Conservation (phyloP, 1,140 invertebrate genomes). For the Rhopalosiphum padi region DNA sequence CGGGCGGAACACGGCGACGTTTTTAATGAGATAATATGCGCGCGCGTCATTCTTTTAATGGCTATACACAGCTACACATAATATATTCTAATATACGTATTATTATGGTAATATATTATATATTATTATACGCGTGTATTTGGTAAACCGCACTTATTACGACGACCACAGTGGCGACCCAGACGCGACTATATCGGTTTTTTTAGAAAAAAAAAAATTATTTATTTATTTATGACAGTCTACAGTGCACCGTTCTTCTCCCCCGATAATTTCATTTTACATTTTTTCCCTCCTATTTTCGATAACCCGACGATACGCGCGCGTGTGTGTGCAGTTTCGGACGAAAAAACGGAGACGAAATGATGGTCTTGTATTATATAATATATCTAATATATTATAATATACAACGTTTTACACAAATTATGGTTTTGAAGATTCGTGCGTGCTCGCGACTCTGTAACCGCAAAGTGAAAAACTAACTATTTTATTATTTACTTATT, state of each 20-base stretch:
- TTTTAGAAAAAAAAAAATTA: not conserved
- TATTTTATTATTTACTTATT: no score
- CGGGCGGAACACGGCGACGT: not conserved
- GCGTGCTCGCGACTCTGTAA: no score
- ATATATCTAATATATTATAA: no score
- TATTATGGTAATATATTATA: not conserved
- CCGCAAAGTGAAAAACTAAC: no score
- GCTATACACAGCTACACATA: not conserved
- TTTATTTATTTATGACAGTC: not conserved
- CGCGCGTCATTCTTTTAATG: not conserved
- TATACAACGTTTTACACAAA: no score
- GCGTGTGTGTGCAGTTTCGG: not conserved
- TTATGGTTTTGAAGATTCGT: no score
- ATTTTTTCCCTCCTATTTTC: not conserved
- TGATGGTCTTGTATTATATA: no score
- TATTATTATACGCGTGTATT: not conserved
- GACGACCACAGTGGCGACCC: not conserved
- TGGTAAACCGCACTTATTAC: no score
- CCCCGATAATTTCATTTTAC: not conserved
- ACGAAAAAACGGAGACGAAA: not conserved
- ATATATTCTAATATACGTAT: not conserved
- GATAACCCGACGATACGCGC: not conserved
- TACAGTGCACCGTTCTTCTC: not conserved
- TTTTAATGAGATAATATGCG: constrained; percentile 8
- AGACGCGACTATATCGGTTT: not conserved